phyloP scores from a whole-genome alignment of 2,888 invertebrate species.

The Chrysina gloriosa region DNA sequence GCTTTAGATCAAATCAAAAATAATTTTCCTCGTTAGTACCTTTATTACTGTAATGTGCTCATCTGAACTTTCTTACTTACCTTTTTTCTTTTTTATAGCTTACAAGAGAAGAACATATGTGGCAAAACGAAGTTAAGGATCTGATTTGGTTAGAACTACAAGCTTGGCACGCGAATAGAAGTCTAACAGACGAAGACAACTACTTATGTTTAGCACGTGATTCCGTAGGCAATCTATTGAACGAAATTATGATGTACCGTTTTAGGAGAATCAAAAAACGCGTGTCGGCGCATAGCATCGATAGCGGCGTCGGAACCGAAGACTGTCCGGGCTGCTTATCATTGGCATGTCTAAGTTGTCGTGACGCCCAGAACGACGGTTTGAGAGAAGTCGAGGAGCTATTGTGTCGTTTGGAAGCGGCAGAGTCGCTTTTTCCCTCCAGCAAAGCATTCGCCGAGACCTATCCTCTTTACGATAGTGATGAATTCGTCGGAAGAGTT shows the following conservation, averaged over 20 bases:
- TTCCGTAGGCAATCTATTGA: slow-evolving; percentile 76
- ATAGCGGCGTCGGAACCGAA: slow-evolving; percentile 60
- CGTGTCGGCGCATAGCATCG: slow-evolving; percentile 56
- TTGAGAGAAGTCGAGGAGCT: slow-evolving; percentile 79
- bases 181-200: slow-evolving; percentile 81
- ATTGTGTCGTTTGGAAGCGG: slow-evolving; percentile 78
- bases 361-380: slow-evolving; percentile 79
- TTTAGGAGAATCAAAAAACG: slow-evolving; percentile 59
- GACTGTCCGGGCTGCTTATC: slow-evolving; percentile 77
- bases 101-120: slow-evolving; percentile 86
- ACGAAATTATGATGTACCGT: slow-evolving; percentile 82
- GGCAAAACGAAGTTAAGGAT: slow-evolving; percentile 91
- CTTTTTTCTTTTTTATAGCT: slow-evolving; percentile 67
- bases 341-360: slow-evolving; percentile 77
- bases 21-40: neutral
- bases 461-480: slow-evolving; percentile 76
- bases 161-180: slow-evolving; percentile 83
- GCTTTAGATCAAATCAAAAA: too few relatives aligned
- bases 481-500: slow-evolving; percentile 74
- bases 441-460: slow-evolving; percentile 81
- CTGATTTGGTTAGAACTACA: slow-evolving; percentile 92
- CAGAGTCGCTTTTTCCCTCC: slow-evolving; percentile 86
- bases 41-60: too few relatives aligned
- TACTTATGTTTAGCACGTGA: slow-evolving; percentile 80
- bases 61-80: too few relatives aligned